These are phyloP conservation scores for Drosophila hawaiiensis DNA, from an alignment of 2,888 invertebrate species.

Conservation along the genomic window DNA sequence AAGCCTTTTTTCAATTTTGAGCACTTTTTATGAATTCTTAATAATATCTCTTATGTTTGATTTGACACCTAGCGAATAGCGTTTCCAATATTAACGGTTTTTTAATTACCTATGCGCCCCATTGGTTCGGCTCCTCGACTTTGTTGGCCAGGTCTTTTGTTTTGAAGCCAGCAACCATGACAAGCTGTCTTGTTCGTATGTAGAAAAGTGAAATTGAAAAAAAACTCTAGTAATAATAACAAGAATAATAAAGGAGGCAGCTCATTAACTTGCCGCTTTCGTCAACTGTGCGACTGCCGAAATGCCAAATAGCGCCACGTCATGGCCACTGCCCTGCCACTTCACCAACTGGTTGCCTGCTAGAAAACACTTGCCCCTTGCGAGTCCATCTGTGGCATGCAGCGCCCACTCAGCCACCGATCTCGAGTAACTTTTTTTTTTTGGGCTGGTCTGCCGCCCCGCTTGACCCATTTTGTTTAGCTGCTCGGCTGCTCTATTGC, in stretches of 20 bases:
- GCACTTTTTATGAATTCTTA: conserved; percentile 71
- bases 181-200: conserved; percentile 52
- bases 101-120: conserved; percentile 74
- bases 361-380: conserved; percentile 64
- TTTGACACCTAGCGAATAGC: conserved; percentile 77
- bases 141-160: conserved; percentile 70
- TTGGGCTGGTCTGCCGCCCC: conserved; percentile 69
- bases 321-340: conserved; percentile 68
- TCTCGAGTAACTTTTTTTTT: conserved; percentile 41
- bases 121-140: conserved; percentile 55
- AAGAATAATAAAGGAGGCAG: conserved; percentile 75
- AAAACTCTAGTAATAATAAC: conserved; percentile 67
- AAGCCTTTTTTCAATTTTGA: conserved; percentile 59
- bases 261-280: conserved; percentile 81
- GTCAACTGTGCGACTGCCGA: conserved; percentile 71
- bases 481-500: conserved; percentile 27
- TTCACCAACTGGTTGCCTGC: conserved; percentile 33
- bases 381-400: conserved; percentile 62
- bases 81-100: conserved; percentile 77
- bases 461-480: conserved; percentile 72
- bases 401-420: conserved; percentile 68
- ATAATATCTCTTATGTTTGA: conserved; percentile 82
- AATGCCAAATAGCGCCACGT: conserved; percentile 74
- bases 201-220: conserved; percentile 79
- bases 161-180: conserved; percentile 55